Base-by-base conservation (phyloP, 1,140 invertebrate genomes). In the Cotesia vestalis region DNA sequence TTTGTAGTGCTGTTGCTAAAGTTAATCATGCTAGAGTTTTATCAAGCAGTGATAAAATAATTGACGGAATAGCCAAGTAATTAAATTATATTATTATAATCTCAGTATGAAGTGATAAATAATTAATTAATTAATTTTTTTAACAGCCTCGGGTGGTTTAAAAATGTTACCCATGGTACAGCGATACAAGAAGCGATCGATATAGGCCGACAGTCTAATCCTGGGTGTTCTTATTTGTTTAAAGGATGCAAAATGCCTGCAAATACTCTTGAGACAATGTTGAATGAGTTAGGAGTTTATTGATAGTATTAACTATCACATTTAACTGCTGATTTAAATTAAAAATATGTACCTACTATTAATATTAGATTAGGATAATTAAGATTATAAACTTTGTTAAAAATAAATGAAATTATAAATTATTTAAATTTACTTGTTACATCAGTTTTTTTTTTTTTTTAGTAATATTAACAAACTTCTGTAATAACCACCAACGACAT, bases 41-140 rank as follows among this genome's bases (percentile, higher is more conserved):
- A 0, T 78, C 80, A 1, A 84, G 79, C 36, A 73, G 75, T 1
- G 81, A 85, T 2, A 86, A 87, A 73, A 85, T 88, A 53, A 81
- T 87, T 35, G 86, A 88, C 62, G 85, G 81, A 27, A 52, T 87
- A 3, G 78, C 79, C 0, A 85, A 83, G 86, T 87, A 81, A 59
- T 53, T 62, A 51, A 51, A 62, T 34, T 27, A 17, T 27, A 53
- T 52, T 71, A 72, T 55, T n/a, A 17, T 20, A 40, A 14, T 12
- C 17, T 17, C 40, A 20, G 14, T 14, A 17, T 62, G n/a, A 14
- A 61, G 35, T 69, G 14, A 36, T 27, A 38, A 46, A 14, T 52
- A 27, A 59, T 40, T 66, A 40, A 20, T 69, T 52, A 6, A 12
- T 67, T n/a, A n/a, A n/a, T 3, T 8, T 46, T 5, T 46, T 6